Evolutionary conservation across 1,140 invertebrate genomes (phyloP).

Genomic region (Drosophila dunni): DNA sequence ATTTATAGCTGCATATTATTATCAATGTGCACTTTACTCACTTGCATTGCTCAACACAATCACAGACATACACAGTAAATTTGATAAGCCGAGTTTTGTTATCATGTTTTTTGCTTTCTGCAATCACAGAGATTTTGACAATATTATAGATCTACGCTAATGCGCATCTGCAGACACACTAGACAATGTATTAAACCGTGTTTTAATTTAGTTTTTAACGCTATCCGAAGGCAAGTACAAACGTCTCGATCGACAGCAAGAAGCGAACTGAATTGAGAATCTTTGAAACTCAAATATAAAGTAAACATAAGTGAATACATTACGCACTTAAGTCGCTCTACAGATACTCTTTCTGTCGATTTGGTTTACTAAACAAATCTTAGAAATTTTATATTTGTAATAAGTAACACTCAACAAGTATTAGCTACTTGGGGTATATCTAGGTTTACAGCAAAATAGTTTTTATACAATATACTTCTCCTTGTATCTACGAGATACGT

Average conservation of each 20-base stretch:
- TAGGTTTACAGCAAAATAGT: background rate
- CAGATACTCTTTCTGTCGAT: conserved; percentile 6
- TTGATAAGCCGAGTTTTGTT: conserved; percentile 19
- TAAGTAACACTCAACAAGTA: too few relatives aligned
- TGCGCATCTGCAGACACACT: background rate
- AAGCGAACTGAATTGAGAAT: conserved; percentile 28
- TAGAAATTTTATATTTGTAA: too few relatives aligned
- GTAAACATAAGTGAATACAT: background rate
- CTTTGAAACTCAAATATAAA: conserved; percentile 11
- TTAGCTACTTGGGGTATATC: background rate
- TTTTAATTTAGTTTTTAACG: conserved; percentile 6
- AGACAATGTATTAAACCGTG: background rate
- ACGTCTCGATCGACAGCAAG: conserved; percentile 27
- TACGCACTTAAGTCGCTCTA: background rate
- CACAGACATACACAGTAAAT: conserved; percentile 22
- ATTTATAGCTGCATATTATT: conserved; percentile 35
- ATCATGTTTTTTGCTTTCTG: conserved; percentile 21
- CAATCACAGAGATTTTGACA: background rate
- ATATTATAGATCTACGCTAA: background rate
- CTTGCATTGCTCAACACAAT: conserved; percentile 40
- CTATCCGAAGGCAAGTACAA: conserved; percentile 17
- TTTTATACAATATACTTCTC: background rate
- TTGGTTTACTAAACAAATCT: too few relatives aligned
- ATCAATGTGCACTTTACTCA: conserved; percentile 66
- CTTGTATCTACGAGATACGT: background rate